Evolutionary conservation across 2,113 vertebrate species (phyloP), one percentile per base, ranked within the genome.

Genomic region (Pluvianellus socialis): DNA sequence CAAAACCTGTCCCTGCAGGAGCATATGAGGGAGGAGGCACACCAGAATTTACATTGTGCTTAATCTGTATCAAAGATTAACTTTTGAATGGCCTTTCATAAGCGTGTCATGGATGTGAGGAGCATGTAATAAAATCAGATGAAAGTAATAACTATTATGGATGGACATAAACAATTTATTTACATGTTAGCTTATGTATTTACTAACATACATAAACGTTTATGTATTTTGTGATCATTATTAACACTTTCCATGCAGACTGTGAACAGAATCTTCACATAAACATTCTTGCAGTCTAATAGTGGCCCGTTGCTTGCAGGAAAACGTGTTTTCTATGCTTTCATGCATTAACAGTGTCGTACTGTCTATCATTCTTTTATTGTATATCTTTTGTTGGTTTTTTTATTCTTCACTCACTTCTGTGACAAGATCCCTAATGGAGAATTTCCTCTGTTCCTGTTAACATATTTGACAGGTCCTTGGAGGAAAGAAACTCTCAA

Each of bases 61-160:
- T 94, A 86, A 93, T 83, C 59, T 83, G 23, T 66, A 55, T 55
- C 74, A 77, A 65, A 83, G 55, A 86, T 86, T 93, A 90, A 80
- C 11, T 83, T 83, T 72, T 93, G 76, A 86, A 71, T 77, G 44
- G 26, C n/a, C 81, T 15, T 80, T 90, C 7, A 2, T 74, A 88
- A 92, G 40, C 0, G 0, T 70, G 35, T 44, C 26, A 22, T 79
- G 38, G 26, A 30, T 92, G 30, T 62, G 55, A 76, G n/a, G 19
- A 73, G 21, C 12, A 14, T 10, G 13, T 55, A 53, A 77, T 49
- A 73, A 79, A 92, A 62, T 42, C 20, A 80, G 28, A n/a, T 70
- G 7, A n/a, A 94, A 86, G 17, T 15, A 72, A 35, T 22, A 44
- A 58, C 19, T 72, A 47, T 82, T 91, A 35, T 30, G 21, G 27